Base-by-base conservation (phyloP, 2,888 invertebrate species). In the Rhagonycha fulva region DNA sequence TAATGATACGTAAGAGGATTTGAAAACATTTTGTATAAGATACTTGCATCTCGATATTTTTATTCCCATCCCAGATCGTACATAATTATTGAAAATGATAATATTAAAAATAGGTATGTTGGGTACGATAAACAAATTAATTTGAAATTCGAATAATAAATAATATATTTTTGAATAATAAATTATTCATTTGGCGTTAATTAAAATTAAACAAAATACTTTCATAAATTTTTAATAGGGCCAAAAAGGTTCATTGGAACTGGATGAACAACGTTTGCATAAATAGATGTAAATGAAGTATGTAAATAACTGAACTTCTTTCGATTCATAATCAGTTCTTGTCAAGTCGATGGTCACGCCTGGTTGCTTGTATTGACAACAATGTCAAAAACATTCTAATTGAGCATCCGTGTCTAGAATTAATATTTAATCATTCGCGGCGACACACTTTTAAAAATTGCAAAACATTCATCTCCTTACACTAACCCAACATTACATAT, bases 331-430 rank as follows among this genome's bases (percentile, higher is more conserved):
- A 85, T 84, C 82, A 84, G 82, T 80, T 80, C 81, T 81, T 83
- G 84, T 83, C 84, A 83, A 81, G 82, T 81, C 82, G 82, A 82
- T 82, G 80, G 82, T 81, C 81, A 82, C 83, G 84, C 82, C 81
- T 82, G 81, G 80, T 74, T 81, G 82, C 79, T 79, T 82, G 79
- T 82, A 84, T 84, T 84, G 85, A 85, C 85, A 85, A 83, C 83
- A 82, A 81, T 83, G 86, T 86, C 86, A 85, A 85, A 86, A 86
- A 85, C 86, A 86, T 84, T 84, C 84, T 84, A 86, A 86, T 85
- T 84, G 85, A 84, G 82, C 82, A 81, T 79, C 80, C 81, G 73
- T 77, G 74, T 73, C 75, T 78, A 76, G 82, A 83, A 82, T 84
- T 83, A 83, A 82, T 68, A 32, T 68, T 68, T 68, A 66, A 66